A percentile compares a stretch with the other conserved stretches of the same genome.
These are phyloP conservation scores for Neogale vison DNA, from an alignment of 2,113 vertebrate species.

Conservation along the genomic window DNA sequence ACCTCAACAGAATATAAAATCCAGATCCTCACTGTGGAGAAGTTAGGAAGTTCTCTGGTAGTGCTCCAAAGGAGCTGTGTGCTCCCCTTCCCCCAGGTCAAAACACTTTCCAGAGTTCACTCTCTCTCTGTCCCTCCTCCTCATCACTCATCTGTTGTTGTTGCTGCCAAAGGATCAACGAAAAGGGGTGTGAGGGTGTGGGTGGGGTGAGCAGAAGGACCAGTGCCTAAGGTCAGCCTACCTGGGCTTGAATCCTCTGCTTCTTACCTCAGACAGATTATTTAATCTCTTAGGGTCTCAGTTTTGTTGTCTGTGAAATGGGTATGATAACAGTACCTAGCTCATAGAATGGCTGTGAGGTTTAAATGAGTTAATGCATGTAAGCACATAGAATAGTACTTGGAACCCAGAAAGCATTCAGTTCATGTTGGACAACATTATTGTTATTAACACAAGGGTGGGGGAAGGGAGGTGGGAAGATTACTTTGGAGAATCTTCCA, in stretches of 20 bases:
- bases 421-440: neutral
- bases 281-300: neutral
- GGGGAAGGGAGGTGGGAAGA: neutral
- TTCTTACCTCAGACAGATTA: neutral
- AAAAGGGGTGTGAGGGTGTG: no score
- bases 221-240: neutral
- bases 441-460: neutral
- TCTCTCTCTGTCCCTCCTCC: neutral
- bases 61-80: neutral
- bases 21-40: neutral
- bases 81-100: neutral
- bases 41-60: constrained; percentile 9
- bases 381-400: neutral
- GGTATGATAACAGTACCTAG: neutral
- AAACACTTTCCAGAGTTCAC: neutral
- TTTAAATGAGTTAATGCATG: rapidly evolving
- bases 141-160: neutral
- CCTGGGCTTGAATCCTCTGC: neutral
- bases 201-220: neutral
- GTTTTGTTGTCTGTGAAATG: neutral
- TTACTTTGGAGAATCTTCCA: neutral
- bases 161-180: rapidly evolving
- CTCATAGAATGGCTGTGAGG: neutral
- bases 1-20: neutral
- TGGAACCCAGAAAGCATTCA: neutral